Evolutionary conservation across 2,113 vertebrate genomes (phyloP).

Genomic region (Atlantisia rogersi): DNA sequence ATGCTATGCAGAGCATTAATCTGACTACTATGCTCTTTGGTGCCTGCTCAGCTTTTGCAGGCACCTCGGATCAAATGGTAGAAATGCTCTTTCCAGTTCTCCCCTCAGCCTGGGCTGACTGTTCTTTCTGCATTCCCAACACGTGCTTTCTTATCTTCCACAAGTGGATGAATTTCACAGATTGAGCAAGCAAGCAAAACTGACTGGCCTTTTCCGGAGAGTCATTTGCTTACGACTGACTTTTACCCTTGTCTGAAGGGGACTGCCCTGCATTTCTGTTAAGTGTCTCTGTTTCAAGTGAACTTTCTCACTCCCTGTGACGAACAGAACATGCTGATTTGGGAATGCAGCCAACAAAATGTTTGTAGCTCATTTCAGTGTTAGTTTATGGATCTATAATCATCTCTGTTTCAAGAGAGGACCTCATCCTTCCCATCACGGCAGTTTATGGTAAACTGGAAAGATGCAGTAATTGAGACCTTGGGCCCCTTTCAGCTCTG

Average conservation of each 20-base stretch:
- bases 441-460: background rate
- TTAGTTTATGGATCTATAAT: conserved; percentile 1
- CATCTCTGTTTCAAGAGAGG: background rate
- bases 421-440: background rate
- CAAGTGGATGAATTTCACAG: conserved; percentile 29
- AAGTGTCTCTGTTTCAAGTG: conserved; percentile 17
- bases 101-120: background rate
- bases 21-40: background rate
- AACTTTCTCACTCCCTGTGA: background rate
- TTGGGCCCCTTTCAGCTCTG: background rate
- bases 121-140: background rate
- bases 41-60: conserved; percentile 20
- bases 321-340: background rate
- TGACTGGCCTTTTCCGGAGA: background rate
- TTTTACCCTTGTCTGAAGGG: conserved; percentile 8
- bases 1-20: background rate
- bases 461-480: background rate
- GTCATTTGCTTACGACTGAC: background rate
- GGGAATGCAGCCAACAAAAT: conserved; percentile 17
- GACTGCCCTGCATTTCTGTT: conserved; percentile 10
- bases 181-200: background rate
- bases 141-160: background rate
- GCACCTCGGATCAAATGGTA: background rate
- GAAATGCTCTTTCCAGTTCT: background rate
- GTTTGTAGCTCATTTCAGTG: background rate